Conservation (phyloP, 1,140 invertebrate genomes). For the Proctacanthus coquilletti region DNA sequence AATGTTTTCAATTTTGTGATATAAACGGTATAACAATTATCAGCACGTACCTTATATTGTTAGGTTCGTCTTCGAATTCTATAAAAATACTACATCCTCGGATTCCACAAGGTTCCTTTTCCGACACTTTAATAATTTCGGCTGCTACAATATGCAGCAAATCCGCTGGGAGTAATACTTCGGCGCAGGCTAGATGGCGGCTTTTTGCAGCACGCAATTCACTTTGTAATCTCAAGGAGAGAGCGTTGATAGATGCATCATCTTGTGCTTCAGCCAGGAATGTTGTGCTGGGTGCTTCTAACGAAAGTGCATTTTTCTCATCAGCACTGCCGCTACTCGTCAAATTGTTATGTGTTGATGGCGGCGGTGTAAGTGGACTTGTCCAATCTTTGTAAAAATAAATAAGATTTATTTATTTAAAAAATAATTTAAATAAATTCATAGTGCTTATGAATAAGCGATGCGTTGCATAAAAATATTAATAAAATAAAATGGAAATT, state of each 20-base stretch:
- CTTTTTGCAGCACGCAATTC: slow-evolving; percentile 61
- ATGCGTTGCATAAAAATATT: no score
- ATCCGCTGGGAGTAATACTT: slow-evolving; percentile 64
- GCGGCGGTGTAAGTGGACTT: slow-evolving; percentile 21
- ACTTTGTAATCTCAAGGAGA: slow-evolving; percentile 54
- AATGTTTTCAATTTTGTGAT: no score
- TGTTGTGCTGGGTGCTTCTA: not conserved
- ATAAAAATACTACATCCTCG: slow-evolving; percentile 60
- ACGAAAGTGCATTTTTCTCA: not conserved
- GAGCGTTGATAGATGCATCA: slow-evolving; percentile 30
- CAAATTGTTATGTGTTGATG: slow-evolving; percentile 1
- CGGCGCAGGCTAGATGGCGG: slow-evolving; percentile 58
- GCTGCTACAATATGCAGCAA: slow-evolving; percentile 55
- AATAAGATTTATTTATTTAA: no score
- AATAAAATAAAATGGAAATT: no score
- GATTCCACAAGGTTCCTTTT: slow-evolving; percentile 71
- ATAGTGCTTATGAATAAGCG: no score
- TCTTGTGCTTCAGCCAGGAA: slow-evolving; percentile 3
- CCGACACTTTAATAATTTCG: slow-evolving; percentile 61
- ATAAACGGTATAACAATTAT: no score
- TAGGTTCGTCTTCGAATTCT: slow-evolving; percentile 51
- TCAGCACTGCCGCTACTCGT: no score
- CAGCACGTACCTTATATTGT: slow-evolving; percentile 40
- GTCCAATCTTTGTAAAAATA: no score
- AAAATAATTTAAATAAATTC: no score